phyloP scores from a whole-genome alignment of 2,888 invertebrate genomes.

The Lochmaea crataegi region DNA sequence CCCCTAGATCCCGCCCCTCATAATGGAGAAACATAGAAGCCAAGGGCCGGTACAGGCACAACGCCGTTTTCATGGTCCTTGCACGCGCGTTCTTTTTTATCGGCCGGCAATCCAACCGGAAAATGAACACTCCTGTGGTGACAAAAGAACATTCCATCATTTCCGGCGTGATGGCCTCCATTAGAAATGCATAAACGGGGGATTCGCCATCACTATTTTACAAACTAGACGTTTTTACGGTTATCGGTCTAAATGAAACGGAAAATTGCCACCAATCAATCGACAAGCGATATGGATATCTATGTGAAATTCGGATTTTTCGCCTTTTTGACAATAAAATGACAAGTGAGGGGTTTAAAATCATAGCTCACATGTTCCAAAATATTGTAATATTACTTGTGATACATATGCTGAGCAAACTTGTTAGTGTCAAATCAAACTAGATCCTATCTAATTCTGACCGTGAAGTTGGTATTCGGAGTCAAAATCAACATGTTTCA shows the following conservation, averaged over 20 bases:
- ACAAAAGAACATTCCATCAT: constrained; percentile 67
- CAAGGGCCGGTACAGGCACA: constrained; percentile 34
- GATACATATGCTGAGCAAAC: too few relatives aligned
- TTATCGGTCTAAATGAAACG: constrained; percentile 55
- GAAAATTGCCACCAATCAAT: constrained; percentile 55
- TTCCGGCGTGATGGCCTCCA: constrained; percentile 64
- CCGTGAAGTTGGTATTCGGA: too few relatives aligned
- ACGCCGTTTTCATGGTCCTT: constrained; percentile 63
- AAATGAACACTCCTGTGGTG: constrained; percentile 68
- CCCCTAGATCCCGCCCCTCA: constrained; percentile 17
- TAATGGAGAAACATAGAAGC: constrained; percentile 30
- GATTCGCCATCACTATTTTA: constrained; percentile 58
- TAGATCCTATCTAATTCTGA: too few relatives aligned
- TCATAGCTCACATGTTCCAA: too few relatives aligned
- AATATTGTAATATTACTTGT: too few relatives aligned
- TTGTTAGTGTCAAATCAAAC: too few relatives aligned
- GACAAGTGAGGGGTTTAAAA: too few relatives aligned
- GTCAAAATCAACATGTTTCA: too few relatives aligned
- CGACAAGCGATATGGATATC: constrained; percentile 33
- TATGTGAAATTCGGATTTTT: constrained; percentile 10
- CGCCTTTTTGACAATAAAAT: neutral
- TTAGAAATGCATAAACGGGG: constrained; percentile 65
- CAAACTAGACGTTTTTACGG: constrained; percentile 55
- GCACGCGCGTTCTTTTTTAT: constrained; percentile 64
- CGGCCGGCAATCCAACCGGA: constrained; percentile 66